Evolutionary conservation across 2,113 vertebrate genomes (phyloP), one percentile per base, ranked within the genome.

Genomic region (Chauna torquata): DNA sequence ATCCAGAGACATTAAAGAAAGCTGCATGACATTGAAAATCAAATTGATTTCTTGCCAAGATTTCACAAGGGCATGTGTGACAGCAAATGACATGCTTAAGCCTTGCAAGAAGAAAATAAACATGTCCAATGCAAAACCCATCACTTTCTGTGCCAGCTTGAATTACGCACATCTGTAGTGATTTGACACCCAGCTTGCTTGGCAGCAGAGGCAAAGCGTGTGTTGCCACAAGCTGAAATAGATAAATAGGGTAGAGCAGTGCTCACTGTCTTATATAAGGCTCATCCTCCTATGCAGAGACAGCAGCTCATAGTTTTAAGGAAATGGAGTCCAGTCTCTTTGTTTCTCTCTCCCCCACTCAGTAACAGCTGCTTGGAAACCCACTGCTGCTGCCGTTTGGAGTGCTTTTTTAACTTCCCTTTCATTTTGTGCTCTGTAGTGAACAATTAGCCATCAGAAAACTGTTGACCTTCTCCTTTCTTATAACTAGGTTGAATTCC

Each of bases 31-130:
- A 38, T 44, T 96, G 96, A 93, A 96, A 97, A 98, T 98, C 95
- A 98, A 96, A 98, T 95, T 98, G 97, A 98, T 98, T 98, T 98
- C 97, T 97, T 97, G 97, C 97, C 97, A 98, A 97, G 97, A 97
- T 98, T 97, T 98, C 97, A 97, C 96, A 97, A 98, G 97, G 97
- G 91, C 96, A 95, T 80, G 76, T 96, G 97, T 98, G 97, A 98
- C 97, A 98, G 83, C 94, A 96, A 97, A 94, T 97, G 97, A 98
- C 68, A 82, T 97, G 97, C 97, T 97, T 98, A 97, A 97, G 96
- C 95, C 95, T 97, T 97, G 95, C 95, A 97, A 97, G 95, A 95
- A 97, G 97, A 97, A 96, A 98, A 98, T 97, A 97, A 98, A 97
- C 96, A 97, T 76, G 66, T 94, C 96, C 95, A 93, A 98, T 96